Base-by-base conservation (phyloP, 2,888 invertebrate genomes). In the Mythimna lalbum region DNA sequence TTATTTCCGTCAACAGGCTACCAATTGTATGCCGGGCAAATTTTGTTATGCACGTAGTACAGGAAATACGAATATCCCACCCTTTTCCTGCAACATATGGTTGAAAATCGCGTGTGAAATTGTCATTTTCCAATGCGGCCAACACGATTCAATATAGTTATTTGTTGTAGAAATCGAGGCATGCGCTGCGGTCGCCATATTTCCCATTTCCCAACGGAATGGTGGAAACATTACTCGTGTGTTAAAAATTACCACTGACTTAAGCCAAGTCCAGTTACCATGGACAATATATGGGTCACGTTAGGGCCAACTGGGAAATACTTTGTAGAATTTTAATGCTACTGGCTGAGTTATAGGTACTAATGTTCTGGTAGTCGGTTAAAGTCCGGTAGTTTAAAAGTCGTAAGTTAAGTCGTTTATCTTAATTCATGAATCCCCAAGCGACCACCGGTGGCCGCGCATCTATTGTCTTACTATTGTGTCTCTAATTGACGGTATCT, bases 1-100 rank as follows among this genome's bases (percentile, higher is more conserved):
- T 88, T 90, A 89, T 89, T 89, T 89, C 89, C 89, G 86, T 84
- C 88, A 84, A 84, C 89, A 86, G 76, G 72, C 81, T 76, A 57
- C 83, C 83, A 86, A 85, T 87, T 85, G 81, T 70, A 78, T 72
- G 66, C 73, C 76, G 50, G 70, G 78, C 75, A 71, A 80, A 83
- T 82, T 78, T 81, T 81, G 79, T 81, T 84, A 74, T 80, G 71
- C 71, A 81, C 65, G 65, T 59, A 66, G 7, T n/a, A 61, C 33
- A 14, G 27, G 43, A 9, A 67, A 52, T 49, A 21, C 9, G 55
- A 61, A 86, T 67, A 84, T 63, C 73, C 55, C 68, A 71, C 80
- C 68, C 39, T 83, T 64, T 50, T 7, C 10, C 31, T 52, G 2
- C 0, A 19, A 9, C 3, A 52, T 74, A 86, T 67, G 78, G 82